Base-by-base conservation (phyloP, 2,797 vertebrate genomes). In the Mus minutoides region DNA sequence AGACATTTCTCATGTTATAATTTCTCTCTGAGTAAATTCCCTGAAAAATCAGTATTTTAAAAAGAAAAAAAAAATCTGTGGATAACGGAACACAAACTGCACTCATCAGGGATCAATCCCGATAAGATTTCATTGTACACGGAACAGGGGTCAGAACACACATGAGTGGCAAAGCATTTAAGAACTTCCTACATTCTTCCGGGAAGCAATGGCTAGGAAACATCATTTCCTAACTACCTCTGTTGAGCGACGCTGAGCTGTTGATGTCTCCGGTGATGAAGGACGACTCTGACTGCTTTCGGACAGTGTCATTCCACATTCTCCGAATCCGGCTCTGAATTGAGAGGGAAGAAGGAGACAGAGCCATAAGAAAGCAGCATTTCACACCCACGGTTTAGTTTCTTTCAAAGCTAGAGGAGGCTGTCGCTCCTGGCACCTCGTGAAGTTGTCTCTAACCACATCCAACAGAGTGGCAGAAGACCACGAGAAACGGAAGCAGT, bases 221-320 rank as follows among this genome's bases (percentile, higher is more conserved):
- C 98, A 92, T 3, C 84, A 19, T 96, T 98, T 98, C 97, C 98
- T 98, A 98, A 98, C 98, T 99, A 99, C 99, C 99, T 99, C 99
- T 99, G 99, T 99, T 99, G 98, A 99, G 99, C 88, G 99, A 99
- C 0, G 99, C 99, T 37, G 99, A 99, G 98, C 99, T 99, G 99
- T 99, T 99, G 99, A 99, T 99, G 98, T 99, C 99, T 79, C 99
- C 99, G 49, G 99, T 99, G 98, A 99, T 99, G 98, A 99, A 99
- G 97, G 99, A 99, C 82, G 99, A 99, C 98, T 99, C 99, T 0
- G 99, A 99, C 98, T 99, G 99, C 97, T 99, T 99, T 98, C 99
- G 99, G 97, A 99, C 99, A 0, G 99, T 99, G 98, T 99, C 99
- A 91, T 99, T 99, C 99, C 99, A 99, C 99, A 99, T 99, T 97